A percentile compares a stretch with the other conserved stretches of the same genome.
Conservation (phyloP, 35 echinoderm and acorn worm genomes). For the Apostichopus japonicus region DNA sequence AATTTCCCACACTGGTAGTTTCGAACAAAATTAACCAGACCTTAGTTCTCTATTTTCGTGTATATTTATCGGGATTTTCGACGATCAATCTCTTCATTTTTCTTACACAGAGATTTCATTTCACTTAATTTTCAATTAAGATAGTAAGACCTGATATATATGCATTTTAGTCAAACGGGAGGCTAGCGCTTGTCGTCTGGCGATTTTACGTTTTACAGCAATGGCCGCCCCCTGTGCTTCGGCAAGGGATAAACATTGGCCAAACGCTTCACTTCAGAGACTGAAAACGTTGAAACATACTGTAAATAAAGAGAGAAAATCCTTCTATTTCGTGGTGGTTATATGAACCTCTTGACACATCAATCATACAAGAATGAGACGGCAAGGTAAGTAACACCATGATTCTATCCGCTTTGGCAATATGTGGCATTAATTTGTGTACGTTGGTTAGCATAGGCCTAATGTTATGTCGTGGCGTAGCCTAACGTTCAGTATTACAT, state of each 20-base stretch:
- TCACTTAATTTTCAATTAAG: neutral
- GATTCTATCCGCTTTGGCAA: neutral
- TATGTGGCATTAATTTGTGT: neutral
- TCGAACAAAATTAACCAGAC: neutral
- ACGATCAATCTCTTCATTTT: neutral
- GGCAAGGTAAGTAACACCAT: constrained; percentile 5
- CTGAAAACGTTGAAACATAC: constrained; percentile 6
- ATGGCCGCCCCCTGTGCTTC: constrained; percentile 46
- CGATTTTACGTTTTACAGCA: neutral
- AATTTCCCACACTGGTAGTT: neutral
- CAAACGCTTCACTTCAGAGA: constrained; percentile 14
- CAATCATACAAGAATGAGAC: constrained; percentile 20
- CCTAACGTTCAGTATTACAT: neutral
- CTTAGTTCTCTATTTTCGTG: neutral
- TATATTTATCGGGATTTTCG: neutral
- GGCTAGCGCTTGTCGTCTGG: constrained; percentile 38
- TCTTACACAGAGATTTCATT: neutral
- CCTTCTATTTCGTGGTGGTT: neutral
- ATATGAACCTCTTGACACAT: constrained; percentile 8
- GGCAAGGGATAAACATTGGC: constrained; percentile 47
- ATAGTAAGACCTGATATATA: neutral
- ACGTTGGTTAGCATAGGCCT: too few species aligned
- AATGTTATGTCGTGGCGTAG: too few species aligned
- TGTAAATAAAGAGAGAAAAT: neutral
- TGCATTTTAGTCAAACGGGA: neutral